Evolutionary conservation across 2,113 vertebrate genomes (phyloP), one percentile per base, ranked within the genome.

Genomic region (Phylloscopus trochilus): DNA sequence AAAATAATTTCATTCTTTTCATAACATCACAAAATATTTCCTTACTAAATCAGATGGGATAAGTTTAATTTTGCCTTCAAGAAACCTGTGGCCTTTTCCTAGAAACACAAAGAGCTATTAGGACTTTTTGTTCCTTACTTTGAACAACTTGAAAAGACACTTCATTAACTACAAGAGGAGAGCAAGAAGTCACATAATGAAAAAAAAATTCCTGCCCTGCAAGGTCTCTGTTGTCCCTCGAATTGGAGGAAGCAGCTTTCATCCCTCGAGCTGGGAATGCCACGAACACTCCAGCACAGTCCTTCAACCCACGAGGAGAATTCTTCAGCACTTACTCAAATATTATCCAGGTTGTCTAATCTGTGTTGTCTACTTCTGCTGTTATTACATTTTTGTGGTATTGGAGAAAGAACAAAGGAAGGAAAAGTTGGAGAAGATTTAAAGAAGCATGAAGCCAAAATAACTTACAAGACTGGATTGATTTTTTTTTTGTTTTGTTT

Each of bases 321-420:
- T n/a, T 52, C 21, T 95, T 53, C 26, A 94, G 67, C 82, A 55
- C 33, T 37, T 30, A 49, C 55, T 95, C 62, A 81, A 96, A 89
- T 62, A 74, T 81, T 87, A 88, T 47, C 90, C 93, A 92, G 95
- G 93, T 94, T 94, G 77, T 67, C 83, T 92, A 81, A 96, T 96
- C 68, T 95, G 87, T 93, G 81, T 86, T 94, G 94, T 96, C 96
- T 95, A n/a, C 74, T 94, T 74, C 49, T 97, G 73, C 80, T 94
- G 59, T 93, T 93, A 84, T 90, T 97, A 41, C 97, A 96, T 97
- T 97, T 89, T 95, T 97, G 96, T 93, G 92, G 94, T 91, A 66
- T 92, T 97, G 97, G 95, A 90, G 53, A 70, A 88, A 73, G 97
- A 96, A 98, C 73, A 97, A 94, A 97, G 91, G 30, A 73, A 82